Evolutionary conservation across 2,113 vertebrate genomes (phyloP).

Genomic region (Bubalus kerabau): DNA sequence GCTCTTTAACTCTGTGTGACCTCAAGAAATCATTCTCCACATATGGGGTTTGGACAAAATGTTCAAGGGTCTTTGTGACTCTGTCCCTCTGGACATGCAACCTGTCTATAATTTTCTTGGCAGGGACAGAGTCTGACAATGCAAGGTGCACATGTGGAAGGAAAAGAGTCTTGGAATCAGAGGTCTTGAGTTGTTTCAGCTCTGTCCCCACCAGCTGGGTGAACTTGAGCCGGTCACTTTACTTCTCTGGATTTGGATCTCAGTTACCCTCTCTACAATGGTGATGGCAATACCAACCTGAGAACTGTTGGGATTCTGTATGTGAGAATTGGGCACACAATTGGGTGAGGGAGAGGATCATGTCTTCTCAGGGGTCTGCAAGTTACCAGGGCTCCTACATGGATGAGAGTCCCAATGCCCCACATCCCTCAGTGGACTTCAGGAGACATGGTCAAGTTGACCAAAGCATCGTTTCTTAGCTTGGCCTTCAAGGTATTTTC

Average conservation of each 20-base stretch:
- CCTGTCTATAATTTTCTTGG: background rate
- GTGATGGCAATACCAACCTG: background rate
- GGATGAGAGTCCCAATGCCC: background rate
- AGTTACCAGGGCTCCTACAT: background rate
- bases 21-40: background rate
- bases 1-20: background rate
- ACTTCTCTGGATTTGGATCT: background rate
- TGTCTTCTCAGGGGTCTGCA: accelerated
- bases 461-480: background rate
- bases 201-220: background rate
- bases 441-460: background rate
- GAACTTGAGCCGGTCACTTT: background rate
- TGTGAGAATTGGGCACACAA: background rate
- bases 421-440: background rate
- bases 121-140: background rate
- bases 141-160: background rate
- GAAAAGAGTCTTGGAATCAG: background rate
- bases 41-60: background rate
- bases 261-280: background rate
- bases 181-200: background rate
- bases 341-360: background rate
- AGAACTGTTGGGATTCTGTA: background rate
- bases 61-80: background rate
- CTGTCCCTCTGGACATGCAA: background rate
- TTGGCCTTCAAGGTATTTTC: background rate